Conservation (phyloP, 2,797 vertebrate species). For the Eleutherodactylus coqui region DNA sequence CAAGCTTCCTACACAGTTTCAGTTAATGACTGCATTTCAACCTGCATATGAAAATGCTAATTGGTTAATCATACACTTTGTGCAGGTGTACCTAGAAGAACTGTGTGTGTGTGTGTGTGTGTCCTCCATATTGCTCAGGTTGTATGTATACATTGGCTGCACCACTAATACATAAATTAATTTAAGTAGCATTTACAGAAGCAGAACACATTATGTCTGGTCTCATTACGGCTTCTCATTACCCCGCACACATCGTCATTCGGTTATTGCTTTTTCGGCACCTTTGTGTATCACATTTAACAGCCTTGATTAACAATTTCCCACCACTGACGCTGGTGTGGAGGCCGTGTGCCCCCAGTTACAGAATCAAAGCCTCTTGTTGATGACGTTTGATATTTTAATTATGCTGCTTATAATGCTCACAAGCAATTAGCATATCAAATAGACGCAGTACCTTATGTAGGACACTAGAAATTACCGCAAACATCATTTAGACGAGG, state of each 20-base stretch:
- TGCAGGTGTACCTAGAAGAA: no score
- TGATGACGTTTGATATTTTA: conserved; percentile 35
- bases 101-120: no score
- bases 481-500: no score
- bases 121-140: not conserved
- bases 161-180: not conserved
- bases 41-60: no score
- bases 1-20: no score
- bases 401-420: not conserved
- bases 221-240: not conserved
- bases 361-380: not conserved
- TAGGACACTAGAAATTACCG: not conserved
- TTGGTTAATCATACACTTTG: no score
- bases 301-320: conserved; percentile 22
- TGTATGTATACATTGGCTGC: not conserved
- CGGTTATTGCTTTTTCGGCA: not conserved
- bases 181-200: not conserved
- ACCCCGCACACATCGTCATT: not conserved
- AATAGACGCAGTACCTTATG: not conserved
- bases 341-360: conserved; percentile 1
- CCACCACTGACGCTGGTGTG: conserved; percentile 9
- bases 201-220: not conserved
- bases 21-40: no score
- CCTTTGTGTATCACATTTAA: not conserved
- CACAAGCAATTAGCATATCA: conserved; percentile 6